A percentile compares a stretch with the other conserved stretches of the same genome.
These are phyloP conservation scores for Amitus sp. DNA, from an alignment of 2,888 invertebrate species.

Conservation along the genomic window DNA sequence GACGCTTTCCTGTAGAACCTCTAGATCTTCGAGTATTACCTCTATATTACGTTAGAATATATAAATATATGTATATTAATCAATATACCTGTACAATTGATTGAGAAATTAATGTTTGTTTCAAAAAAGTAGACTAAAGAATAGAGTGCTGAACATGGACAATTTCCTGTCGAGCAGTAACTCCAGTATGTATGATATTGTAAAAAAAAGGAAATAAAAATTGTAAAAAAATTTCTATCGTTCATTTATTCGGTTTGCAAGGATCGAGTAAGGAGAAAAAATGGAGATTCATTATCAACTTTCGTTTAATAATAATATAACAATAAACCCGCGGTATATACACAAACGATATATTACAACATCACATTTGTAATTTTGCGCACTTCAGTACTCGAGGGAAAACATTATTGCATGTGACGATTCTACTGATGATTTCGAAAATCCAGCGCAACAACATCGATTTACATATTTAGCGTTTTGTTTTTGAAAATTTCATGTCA, in stretches of 20 bases:
- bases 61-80: slow-evolving; percentile 15
- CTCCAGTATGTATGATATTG: slow-evolving; percentile 65
- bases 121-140: slow-evolving; percentile 39
- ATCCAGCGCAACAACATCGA: too few species aligned
- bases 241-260: too few species aligned
- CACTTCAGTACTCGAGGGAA: slow-evolving; percentile 47
- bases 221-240: slow-evolving; percentile 49
- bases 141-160: slow-evolving; percentile 42
- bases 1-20: slow-evolving; percentile 47
- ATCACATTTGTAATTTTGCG: slow-evolving; percentile 23
- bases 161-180: slow-evolving; percentile 54
- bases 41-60: slow-evolving; percentile 58
- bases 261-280: neutral
- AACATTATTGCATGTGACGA: slow-evolving; percentile 3
- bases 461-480: too few species aligned
- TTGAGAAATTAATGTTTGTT: slow-evolving; percentile 52
- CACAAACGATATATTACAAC: slow-evolving; percentile 63
- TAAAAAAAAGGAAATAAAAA: slow-evolving; percentile 57
- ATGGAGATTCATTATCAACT: slow-evolving; percentile 37
- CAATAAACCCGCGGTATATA: slow-evolving; percentile 63
- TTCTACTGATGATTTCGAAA: too few species aligned
- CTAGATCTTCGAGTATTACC: slow-evolving; percentile 59
- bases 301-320: slow-evolving; percentile 60
- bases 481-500: too few species aligned
- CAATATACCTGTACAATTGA: slow-evolving; percentile 55